These are phyloP conservation scores for Drosophila trichaetosa DNA, from an alignment of 2,888 invertebrate species.

Conservation along the genomic window DNA sequence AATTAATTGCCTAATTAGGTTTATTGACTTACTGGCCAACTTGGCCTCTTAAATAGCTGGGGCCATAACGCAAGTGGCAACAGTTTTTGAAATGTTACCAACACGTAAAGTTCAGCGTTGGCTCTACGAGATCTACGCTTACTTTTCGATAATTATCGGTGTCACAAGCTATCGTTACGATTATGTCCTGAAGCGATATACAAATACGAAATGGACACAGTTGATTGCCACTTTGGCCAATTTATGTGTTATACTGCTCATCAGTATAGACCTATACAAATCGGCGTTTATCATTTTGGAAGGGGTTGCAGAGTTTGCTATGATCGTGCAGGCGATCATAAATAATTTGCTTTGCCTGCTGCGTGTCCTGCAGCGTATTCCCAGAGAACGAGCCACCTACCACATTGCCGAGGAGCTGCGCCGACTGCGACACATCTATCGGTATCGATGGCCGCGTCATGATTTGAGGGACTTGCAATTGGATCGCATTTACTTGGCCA, in stretches of 20 bases:
- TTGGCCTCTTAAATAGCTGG: not conserved
- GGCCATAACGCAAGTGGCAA: not conserved
- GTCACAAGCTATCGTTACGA: conserved; percentile 54
- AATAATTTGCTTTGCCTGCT: conserved; percentile 33
- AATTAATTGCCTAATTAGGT: not conserved
- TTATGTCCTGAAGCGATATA: conserved; percentile 9
- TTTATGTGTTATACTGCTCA: not conserved
- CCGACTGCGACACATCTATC: conserved; percentile 20
- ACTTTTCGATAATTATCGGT: conserved; percentile 44
- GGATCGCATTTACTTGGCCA: conserved; percentile 27
- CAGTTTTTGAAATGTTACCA: conserved; percentile 19
- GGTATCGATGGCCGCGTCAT: not conserved
- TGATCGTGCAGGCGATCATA: conserved; percentile 11
- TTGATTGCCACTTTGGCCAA: conserved; percentile 39
- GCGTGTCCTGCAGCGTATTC: conserved; percentile 27
- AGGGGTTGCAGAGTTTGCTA: not conserved
- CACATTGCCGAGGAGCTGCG: conserved; percentile 6
- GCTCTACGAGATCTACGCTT: conserved; percentile 30
- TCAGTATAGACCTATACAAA: not conserved
- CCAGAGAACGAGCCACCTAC: conserved; percentile 20
- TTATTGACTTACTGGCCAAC: conserved; percentile 4
- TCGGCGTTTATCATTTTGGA: not conserved
- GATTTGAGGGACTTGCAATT: not conserved
- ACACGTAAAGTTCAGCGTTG: conserved; percentile 7
- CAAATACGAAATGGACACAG: conserved; percentile 25